Conservation (phyloP, 2,113 vertebrate genomes). For the Pungitius pungitius region DNA sequence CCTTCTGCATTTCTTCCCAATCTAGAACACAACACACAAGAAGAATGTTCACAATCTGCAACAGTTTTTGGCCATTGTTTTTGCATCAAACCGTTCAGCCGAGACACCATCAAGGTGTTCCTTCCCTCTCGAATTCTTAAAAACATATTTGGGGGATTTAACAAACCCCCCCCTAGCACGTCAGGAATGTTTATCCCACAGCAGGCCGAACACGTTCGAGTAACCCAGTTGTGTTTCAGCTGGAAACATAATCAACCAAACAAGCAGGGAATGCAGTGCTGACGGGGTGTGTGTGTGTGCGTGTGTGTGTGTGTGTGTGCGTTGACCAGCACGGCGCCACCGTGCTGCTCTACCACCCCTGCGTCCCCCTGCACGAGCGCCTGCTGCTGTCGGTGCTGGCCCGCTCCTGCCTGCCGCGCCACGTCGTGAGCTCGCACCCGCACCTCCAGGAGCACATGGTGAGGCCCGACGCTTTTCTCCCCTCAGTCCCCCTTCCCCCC, state of each 20-base stretch:
- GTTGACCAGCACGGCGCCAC: conserved; percentile 75
- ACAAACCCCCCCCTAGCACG: too few relatives aligned
- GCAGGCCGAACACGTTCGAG: not conserved
- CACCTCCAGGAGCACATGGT: conserved; percentile 79
- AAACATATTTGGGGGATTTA: not conserved
- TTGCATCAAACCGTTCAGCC: not conserved
- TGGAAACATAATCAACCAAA: not conserved
- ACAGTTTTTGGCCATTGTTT: too few relatives aligned
- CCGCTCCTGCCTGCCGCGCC: conserved; percentile 69
- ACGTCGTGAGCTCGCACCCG: conserved; percentile 75
- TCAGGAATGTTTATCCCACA: not conserved
- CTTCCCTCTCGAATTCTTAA: not conserved
- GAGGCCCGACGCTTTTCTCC: conserved; percentile 32
- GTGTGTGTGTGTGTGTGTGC: conserved; percentile 14
- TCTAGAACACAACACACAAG: not conserved
- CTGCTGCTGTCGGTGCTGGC: conserved; percentile 75
- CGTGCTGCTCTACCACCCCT: conserved; percentile 84
- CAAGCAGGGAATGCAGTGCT: not conserved
- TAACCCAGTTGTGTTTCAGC: not conserved
- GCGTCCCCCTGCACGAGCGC: conserved; percentile 74
- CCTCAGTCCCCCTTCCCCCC: too few relatives aligned
- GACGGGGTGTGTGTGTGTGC: not conserved
- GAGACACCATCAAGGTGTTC: not conserved
- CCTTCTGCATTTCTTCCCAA: not conserved
- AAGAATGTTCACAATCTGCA: too few relatives aligned